Evolutionary conservation across 2,113 vertebrate genomes (phyloP), one percentile per base, ranked within the genome.

Genomic region (Melospiza melodia): DNA sequence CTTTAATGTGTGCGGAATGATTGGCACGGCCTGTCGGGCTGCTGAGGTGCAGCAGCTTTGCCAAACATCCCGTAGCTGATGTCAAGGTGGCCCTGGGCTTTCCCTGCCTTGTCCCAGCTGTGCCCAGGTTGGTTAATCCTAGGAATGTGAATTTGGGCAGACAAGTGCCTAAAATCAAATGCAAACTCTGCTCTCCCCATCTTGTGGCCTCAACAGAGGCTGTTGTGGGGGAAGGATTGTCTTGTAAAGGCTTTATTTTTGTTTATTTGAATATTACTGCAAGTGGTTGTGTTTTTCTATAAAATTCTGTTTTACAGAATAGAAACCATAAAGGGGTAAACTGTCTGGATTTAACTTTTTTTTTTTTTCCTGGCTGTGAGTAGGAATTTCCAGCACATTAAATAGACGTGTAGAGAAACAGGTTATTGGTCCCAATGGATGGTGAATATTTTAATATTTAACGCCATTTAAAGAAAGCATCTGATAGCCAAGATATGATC

Each of bases 211-310:
- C 55, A 11, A 27, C 17, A 41, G n/a, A 49, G 33, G 28, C 28
- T 77, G 3, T 5, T 31, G 12, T 6, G 3, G 4, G 14, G 8
- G 8, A 10, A 12, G 9, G 25, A 31, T 10, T 10, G 15, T 5
- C 25, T 51, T 76, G 13, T 13, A 76, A 66, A 39, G 16, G 30
- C 15, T 31, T 2, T 43, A 18, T 76, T 62, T 15, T 8, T 59
- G 23, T 59, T 86, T 27, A 27, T 59, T 87, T 59, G n/a, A 57
- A 61, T 30, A 23, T 28, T 8, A 17, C 48, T 54, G 44, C 30
- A 49, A 58, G 24, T 6, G 3, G 18, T 24, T 63, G 9, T 28
- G 18, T 3, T 63, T 58, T 73, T 84, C 62, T 82, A 13, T n/a
- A 24, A 55, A 67, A 49, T 75, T 62, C 25, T 35, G 5, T 55